Percentiles rank a stretch among this genome's conserved stretches.
phyloP scores from a whole-genome alignment of 2,113 vertebrate genomes.

The Megalops atlanticus region DNA sequence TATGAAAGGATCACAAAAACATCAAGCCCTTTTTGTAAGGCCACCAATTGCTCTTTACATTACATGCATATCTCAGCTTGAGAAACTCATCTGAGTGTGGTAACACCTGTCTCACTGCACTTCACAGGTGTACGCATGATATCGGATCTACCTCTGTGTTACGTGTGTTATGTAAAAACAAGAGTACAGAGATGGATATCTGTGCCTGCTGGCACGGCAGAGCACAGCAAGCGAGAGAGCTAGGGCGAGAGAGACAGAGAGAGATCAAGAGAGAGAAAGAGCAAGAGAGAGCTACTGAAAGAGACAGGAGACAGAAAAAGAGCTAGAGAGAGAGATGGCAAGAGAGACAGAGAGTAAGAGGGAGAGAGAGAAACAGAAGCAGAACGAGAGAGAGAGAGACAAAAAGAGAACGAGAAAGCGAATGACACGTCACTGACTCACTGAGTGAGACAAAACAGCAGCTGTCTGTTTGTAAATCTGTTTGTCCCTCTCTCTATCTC shows the following conservation, averaged over 20 bases:
- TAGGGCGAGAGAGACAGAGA: not conserved
- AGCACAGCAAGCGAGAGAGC: not conserved
- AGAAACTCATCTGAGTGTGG: not conserved
- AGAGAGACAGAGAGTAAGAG: not conserved
- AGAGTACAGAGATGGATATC: constrained; percentile 22
- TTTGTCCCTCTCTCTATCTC: not conserved
- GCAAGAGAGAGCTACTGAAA: not conserved
- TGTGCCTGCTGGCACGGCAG: not conserved
- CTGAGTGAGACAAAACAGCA: no score
- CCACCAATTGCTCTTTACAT: no score
- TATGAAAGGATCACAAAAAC: no score
- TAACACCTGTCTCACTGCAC: not conserved
- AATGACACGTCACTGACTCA: no score
- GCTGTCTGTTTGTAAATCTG: no score
- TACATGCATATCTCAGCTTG: no score
- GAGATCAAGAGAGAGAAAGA: not conserved
- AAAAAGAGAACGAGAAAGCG: not conserved
- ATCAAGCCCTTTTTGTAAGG: no score
- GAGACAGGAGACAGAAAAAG: no score
- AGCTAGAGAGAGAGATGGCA: not conserved
- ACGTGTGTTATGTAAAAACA: constrained; percentile 26
- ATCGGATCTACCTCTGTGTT: constrained; percentile 28
- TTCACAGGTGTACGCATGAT: constrained; percentile 11
- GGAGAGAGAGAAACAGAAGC: not conserved
- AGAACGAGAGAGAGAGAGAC: not conserved